A percentile compares a stretch with the other conserved stretches of the same genome.
These are phyloP conservation scores for Drosophila rufa DNA, from an alignment of 1,140 invertebrate species.

Conservation along the genomic window DNA sequence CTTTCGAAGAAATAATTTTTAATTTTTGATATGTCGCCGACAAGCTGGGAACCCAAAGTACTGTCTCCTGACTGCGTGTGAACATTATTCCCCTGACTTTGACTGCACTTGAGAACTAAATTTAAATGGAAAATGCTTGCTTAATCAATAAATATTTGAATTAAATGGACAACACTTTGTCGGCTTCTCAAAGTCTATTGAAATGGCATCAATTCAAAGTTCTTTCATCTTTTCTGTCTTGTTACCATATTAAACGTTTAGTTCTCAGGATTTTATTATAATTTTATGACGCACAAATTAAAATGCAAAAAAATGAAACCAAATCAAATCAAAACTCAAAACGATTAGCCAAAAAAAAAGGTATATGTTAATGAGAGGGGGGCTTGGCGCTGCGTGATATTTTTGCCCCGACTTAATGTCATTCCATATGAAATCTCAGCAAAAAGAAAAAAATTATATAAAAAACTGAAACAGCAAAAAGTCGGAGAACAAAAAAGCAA, in stretches of 20 bases:
- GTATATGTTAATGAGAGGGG: conserved; percentile 39
- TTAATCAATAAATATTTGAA: not conserved
- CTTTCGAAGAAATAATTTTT: conserved; percentile 34
- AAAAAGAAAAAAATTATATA: conserved; percentile 10
- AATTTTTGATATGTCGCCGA: conserved; percentile 28
- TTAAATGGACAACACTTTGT: not conserved
- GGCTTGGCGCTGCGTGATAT: conserved; percentile 30
- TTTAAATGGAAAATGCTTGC: not conserved
- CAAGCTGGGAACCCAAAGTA: conserved; percentile 16
- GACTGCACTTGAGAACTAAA: not conserved
- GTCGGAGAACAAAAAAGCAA: conserved; percentile 1
- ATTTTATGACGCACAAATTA: conserved; percentile 21
- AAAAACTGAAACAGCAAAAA: conserved; percentile 23
- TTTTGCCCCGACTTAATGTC: conserved; percentile 46
- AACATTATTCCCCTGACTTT: not conserved
- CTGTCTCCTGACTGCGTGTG: conserved; percentile 10
- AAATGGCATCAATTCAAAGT: conserved; percentile 10
- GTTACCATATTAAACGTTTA: conserved; percentile 16
- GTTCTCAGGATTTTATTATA: not conserved
- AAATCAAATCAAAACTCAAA: conserved; percentile 42
- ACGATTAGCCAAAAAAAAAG: conserved; percentile 29
- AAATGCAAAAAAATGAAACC: conserved; percentile 16
- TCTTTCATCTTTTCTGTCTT: conserved; percentile 17
- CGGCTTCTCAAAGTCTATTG: not conserved
- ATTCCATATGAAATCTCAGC: conserved; percentile 47